Base-by-base conservation (phyloP, 2,888 invertebrate genomes). In the Incurvaria masculella region DNA sequence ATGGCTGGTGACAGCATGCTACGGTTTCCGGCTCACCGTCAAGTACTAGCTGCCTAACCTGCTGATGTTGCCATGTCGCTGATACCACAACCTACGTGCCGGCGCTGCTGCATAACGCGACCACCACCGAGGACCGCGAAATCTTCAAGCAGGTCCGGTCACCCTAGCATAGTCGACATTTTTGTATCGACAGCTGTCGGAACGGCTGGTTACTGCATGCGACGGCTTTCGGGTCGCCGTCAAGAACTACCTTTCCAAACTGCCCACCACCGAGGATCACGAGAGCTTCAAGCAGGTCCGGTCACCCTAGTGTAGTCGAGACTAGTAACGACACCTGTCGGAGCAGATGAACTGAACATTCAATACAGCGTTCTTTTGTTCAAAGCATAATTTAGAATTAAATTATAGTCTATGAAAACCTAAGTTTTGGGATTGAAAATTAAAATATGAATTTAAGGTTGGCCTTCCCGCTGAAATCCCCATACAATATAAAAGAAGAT, bases 21-120 rank as follows among this genome's bases (percentile, higher is more conserved):
- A 94, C 72, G 94, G 95, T 10, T 95, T 97, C 79, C 86, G 88
- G 2, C 88, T 96, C 61, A 94, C 97, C 23, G 90, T 96, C 48
- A 95, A 94, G 75, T 97, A 96, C 81, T 95, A 94, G 74, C 81
- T 98, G 64, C 97, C 97, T 44, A 91, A 92, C 66, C 79, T 97
- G 57, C 81, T 97, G 47, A 81, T 94, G 60, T 90, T 91, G 52
- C 97, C 97, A 27, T 18, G 87, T 97, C 40, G 90, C 91, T 67
- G 97, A 97, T 97, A 97, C 74, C 91, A 96, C 75, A 92, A 94
- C 8, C 66, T 94, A 94, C 68, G 91, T 97, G 59, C 87, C 90
- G 71, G 87, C 89, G 58, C 79, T 95, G 62, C 84, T 88, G 63
- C 87, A 89, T 64, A 81, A 92, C 54, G 91, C 93, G 48, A 27